Evolutionary conservation across 2,113 vertebrate species (phyloP), one percentile per base, ranked within the genome.

Genomic region (Eupsittula cactorum): DNA sequence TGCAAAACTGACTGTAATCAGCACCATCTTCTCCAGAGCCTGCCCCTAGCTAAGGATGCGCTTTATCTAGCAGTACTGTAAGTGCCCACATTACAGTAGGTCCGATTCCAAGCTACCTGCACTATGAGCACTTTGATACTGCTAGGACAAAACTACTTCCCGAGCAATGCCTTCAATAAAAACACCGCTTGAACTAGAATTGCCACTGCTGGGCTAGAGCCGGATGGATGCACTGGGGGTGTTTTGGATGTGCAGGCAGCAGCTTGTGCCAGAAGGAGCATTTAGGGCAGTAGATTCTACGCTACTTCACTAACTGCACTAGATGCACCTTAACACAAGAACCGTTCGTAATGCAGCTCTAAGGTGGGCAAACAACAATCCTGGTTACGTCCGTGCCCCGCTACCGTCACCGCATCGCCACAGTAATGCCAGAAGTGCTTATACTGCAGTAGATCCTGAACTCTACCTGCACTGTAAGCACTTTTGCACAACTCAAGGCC

Each of bases 271-370:
- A 99, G 98, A 99, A 99, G 99, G 99, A 98, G 99, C 99, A 99
- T 98, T 99, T 98, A 99, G 99, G 98, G 99, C 98, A 99, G 99
- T 99, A 99, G 99, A 99, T 98, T 98, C 98, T 98, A 98, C 98
- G 95, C 97, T 98, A 98, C 88, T 98, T 98, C 98, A 99, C 99
- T 99, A 98, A 99, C 99, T 99, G 99, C 99, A 99, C 99, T 99
- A 99, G 99, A 99, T 99, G 99, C 99, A 99, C 99, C 99, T 99
- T 99, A 99, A 98, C 99, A 99, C 99, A 99, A 98, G 98, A 91
- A 95, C 95, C 91, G 64, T 64, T 49, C 53, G 59, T 18, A 39
- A 69, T 2, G 5, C 1, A 28, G 65, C 76, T 50, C 27, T 6
- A 69, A 50, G 0, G 7, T 78, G 77, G 65, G 79, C 47, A 3